Conservation (phyloP, 2,888 invertebrate species). For the Didymodactylos carnosus region DNA sequence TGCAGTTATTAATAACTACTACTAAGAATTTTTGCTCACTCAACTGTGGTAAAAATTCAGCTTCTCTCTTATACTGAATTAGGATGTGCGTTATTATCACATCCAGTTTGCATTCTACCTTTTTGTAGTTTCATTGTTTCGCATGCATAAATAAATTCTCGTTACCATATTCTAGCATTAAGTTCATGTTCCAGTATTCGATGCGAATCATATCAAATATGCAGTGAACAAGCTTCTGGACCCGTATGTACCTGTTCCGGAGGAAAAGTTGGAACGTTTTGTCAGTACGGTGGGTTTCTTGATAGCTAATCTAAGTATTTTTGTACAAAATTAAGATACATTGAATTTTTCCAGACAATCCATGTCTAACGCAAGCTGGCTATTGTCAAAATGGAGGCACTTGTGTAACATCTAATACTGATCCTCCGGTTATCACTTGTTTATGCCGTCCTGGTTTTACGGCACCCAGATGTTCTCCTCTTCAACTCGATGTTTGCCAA, state of each 20-base stretch:
- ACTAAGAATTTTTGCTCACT: too few species aligned
- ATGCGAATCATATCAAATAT: neutral
- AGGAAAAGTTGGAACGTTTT: neutral
- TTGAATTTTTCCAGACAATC: neutral
- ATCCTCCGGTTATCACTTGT: neutral
- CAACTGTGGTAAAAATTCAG: too few species aligned
- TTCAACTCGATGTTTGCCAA: neutral
- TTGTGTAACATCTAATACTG: conserved; percentile 1
- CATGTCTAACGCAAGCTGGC: neutral
- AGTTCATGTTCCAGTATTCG: neutral
- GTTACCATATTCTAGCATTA: neutral
- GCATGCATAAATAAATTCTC: too few species aligned
- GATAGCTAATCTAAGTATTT: neutral
- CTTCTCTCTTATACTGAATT: too few species aligned
- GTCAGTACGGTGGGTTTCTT: neutral
- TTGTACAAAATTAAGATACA: neutral
- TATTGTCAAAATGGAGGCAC: conserved; percentile 10
- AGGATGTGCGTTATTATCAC: too few species aligned
- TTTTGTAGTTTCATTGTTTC: too few species aligned
- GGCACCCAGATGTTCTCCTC: neutral
- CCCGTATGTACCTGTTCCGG: neutral
- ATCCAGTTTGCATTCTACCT: too few species aligned
- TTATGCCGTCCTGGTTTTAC: neutral
- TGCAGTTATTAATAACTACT: too few species aligned
- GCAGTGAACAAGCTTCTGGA: neutral